Evolutionary conservation across 35 echinoderm and acorn worm genomes (phyloP), one percentile per base, ranked within the genome.

Genomic region (Apostichopus californicus): DNA sequence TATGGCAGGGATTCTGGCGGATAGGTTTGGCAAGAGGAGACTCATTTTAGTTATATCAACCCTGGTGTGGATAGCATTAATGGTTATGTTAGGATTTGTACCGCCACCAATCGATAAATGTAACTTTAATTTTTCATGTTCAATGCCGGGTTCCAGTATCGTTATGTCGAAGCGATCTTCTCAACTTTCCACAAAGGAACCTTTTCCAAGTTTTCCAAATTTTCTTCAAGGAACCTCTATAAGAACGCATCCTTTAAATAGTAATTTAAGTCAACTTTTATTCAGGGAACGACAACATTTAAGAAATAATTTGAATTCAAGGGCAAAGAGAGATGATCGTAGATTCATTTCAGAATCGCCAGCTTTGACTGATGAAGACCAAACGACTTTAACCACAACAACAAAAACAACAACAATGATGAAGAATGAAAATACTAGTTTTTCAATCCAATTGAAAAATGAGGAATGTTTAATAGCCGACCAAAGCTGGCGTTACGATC

Each of bases 401-500:
- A 18, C 11, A 11, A 68, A 11, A 5, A 24, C 71, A 22, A 13
- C 71, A n/a, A 22, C 81, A 18, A 59, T 5, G 6, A 20, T 7
- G n/a, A 58, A 58, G 18, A 14, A 21, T 58, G 55, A 85, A 85
- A 58, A 5, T 58, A 59, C 57, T 18, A 59, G 17, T 8, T 11
- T 59, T 7, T 17, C 18, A 0, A 85, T 8, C n/a, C 54, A 20
- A 7, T 75, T 75, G 17, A 75, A 75, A 9, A 53, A 34, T n/a
- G 55, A 58, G 8, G 90, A 81, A 73, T 80, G 90, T 61, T 80
- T 94, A 9, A 81, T 54, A 46, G 78, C 88, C 13, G 81, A 95
- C 57, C 91, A 90, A 56, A 93, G 94, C 56, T 95, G 94, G 94
- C 63, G 83, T 22, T 95, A 93, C 68, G 87, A 95, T 46, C 83